These are phyloP conservation scores for Magallana angulata DNA, from an alignment of 1,140 invertebrate species.

Conservation along the genomic window DNA sequence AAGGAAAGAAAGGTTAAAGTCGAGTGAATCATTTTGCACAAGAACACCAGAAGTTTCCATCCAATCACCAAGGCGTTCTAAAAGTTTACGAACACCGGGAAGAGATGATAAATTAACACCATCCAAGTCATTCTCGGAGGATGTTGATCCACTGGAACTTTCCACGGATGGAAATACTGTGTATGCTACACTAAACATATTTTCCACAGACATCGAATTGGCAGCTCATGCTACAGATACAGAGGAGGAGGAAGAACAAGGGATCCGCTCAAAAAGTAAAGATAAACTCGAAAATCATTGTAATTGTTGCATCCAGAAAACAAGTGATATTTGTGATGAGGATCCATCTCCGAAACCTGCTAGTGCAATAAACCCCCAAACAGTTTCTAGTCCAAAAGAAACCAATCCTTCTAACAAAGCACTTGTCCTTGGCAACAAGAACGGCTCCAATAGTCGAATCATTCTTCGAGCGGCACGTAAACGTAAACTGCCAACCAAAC, in stretches of 20 bases:
- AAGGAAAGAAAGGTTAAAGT: background rate
- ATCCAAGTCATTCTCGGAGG: background rate
- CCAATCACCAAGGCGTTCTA: background rate
- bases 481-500: slow-evolving; percentile 30
- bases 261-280: background rate
- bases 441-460: background rate
- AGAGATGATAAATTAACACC: background rate
- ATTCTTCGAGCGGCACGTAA: slow-evolving; percentile 26
- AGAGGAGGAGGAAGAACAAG: background rate
- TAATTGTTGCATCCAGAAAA: background rate
- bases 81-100: background rate
- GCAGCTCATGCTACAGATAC: background rate
- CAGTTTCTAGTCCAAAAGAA: background rate
- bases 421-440: no score
- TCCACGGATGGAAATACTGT: slow-evolving; percentile 42
- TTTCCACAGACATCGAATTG: slow-evolving; percentile 11
- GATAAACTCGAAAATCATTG: background rate
- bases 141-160: slow-evolving; percentile 38
- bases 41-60: background rate
- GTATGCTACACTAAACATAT: slow-evolving; percentile 35
- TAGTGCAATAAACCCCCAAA: background rate
- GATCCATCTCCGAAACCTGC: background rate
- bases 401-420: background rate
- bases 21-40: slow-evolving; percentile 14
- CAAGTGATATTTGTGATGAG: background rate